Evolutionary conservation across 2,113 vertebrate species (phyloP), one percentile per base, ranked within the genome.

Genomic region (Phoxinus phoxinus): DNA sequence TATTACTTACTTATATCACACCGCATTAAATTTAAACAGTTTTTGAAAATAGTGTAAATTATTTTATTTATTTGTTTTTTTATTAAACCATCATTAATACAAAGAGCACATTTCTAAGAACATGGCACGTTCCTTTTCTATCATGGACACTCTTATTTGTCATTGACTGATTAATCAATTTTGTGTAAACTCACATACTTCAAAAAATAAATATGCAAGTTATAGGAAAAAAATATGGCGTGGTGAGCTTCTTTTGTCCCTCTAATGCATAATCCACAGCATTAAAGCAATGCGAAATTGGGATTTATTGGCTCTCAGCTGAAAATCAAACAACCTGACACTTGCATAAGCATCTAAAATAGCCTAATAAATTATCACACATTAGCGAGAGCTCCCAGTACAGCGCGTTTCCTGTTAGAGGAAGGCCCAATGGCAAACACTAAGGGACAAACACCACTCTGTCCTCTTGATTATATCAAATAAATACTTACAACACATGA

Each of bases 391-490:
- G 30, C 89, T 85, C 87, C 89, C 90, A 85, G 87, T 81, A 73
- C 77, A 87, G 84, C 72, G 17, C 61, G 72, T 87, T 86, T 76
- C 84, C 83, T 88, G 59, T 59, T 83, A 81, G 77, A 90, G 37
- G 69, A 86, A 78, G 51, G 27, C 35, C 86, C 90, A 86, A 86
- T 58, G 85, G 90, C 85, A 74, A 84, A 87, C 79, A 51, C 63
- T 1, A 19, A 6, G 3, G 85, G 83, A 94, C 93, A 94, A 91
- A 87, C 86, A 87, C 84, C 21, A 27, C 88, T 87, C 88, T 93
- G 91, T 94, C 83, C 88, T 59, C 90, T 89, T 91, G 89, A 93
- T 93, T 93, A 90, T 67, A 90, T 91, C 90, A 93, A 95, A 94
- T 94, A 93, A 92, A 94, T 92, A 91, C 65, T 21, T 80, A 86